Evolutionary conservation across 2,888 invertebrate genomes (phyloP).

Genomic region (Orthonevra nobilis): DNA sequence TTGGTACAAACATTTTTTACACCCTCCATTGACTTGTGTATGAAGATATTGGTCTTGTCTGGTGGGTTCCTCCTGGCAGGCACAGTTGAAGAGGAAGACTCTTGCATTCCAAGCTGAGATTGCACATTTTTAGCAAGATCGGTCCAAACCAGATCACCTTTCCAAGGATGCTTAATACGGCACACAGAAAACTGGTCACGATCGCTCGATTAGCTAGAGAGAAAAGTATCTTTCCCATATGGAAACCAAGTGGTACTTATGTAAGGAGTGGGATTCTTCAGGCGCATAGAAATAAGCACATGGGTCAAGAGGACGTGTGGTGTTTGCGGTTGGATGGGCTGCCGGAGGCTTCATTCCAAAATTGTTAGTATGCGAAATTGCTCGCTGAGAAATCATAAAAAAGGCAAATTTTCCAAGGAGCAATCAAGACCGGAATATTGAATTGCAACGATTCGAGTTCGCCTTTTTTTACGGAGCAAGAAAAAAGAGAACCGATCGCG

Average conservation of each 20-base stretch:
- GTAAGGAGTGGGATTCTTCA: slow-evolving; percentile 27
- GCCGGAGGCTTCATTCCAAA: slow-evolving; percentile 8
- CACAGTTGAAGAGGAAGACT: slow-evolving; percentile 23
- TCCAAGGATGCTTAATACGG: slow-evolving; percentile 67
- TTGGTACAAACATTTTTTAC: slow-evolving; percentile 18
- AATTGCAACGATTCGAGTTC: slow-evolving; percentile 13
- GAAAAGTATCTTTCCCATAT: background rate
- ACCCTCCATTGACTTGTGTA: background rate
- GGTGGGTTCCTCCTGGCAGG: slow-evolving; percentile 5
- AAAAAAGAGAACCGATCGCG: background rate
- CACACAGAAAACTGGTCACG: slow-evolving; percentile 65
- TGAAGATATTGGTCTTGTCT: background rate
- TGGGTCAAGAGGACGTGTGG: slow-evolving; percentile 29
- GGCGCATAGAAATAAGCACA: slow-evolving; percentile 14
- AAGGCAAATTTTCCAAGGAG: slow-evolving; percentile 17
- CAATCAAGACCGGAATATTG: slow-evolving; percentile 12
- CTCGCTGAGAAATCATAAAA: slow-evolving; percentile 28
- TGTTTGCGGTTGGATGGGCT: background rate
- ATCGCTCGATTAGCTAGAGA: slow-evolving; percentile 39
- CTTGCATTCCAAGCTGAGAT: slow-evolving; percentile 41
- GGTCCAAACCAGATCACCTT: slow-evolving; percentile 69
- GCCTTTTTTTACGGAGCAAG: slow-evolving; percentile 10
- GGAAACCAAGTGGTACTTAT: slow-evolving; percentile 31
- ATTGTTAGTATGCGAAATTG: slow-evolving; percentile 21
- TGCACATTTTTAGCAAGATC: slow-evolving; percentile 37